A percentile compares a stretch with the other conserved stretches of the same genome.
These are phyloP conservation scores for Acrocera orbiculus DNA, from an alignment of 2,888 invertebrate genomes.

Conservation along the genomic window DNA sequence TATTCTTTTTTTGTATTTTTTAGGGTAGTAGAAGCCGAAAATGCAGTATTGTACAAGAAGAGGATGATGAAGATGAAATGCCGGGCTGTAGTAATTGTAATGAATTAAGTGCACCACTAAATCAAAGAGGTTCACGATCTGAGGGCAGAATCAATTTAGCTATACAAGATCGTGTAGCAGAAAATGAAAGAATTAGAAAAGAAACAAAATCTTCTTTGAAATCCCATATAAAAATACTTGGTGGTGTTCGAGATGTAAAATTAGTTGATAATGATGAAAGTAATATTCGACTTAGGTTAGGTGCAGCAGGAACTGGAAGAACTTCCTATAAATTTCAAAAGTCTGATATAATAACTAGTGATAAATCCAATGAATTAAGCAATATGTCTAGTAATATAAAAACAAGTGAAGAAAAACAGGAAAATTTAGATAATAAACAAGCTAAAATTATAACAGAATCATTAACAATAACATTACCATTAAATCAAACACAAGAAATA, in stretches of 20 bases:
- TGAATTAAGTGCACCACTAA: slow-evolving; percentile 35
- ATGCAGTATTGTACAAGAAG: slow-evolving; percentile 83
- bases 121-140: slow-evolving; percentile 57
- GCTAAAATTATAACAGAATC: slow-evolving; percentile 31
- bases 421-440: slow-evolving; percentile 7
- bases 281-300: slow-evolving; percentile 12
- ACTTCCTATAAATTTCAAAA: too few species aligned
- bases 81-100: slow-evolving; percentile 35
- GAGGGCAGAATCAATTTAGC: slow-evolving; percentile 60
- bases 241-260: slow-evolving; percentile 2
- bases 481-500: slow-evolving; percentile 23
- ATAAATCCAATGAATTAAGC: too few species aligned
- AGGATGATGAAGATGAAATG: slow-evolving; percentile 65
- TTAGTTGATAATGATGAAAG: slow-evolving; percentile 11
- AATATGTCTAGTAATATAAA: too few species aligned
- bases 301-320: slow-evolving; percentile 7
- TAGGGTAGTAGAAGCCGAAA: slow-evolving; percentile 51
- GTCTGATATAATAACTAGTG: too few species aligned
- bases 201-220: too few species aligned
- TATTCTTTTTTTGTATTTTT: slow-evolving; percentile 5
- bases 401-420: too few species aligned
- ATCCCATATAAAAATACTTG: too few species aligned
- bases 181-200: slow-evolving; percentile 42
- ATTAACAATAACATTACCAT: slow-evolving; percentile 37
- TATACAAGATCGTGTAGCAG: slow-evolving; percentile 42